Conservation (phyloP, 2,888 invertebrate species). For the Hyppa rectilinea region DNA sequence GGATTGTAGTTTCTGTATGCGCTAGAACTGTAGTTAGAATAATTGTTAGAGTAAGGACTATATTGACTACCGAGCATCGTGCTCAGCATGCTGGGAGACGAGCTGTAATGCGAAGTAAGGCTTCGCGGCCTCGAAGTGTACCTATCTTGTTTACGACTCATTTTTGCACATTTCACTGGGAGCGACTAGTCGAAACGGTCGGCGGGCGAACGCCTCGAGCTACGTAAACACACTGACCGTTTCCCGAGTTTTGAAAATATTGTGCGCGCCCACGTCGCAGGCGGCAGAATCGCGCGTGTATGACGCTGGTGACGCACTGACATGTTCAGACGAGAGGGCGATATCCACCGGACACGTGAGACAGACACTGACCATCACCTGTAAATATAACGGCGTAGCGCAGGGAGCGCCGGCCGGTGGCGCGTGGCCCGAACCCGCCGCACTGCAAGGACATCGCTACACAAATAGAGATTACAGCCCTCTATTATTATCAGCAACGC, state of each 20-base stretch:
- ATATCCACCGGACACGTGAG: slow-evolving; percentile 77
- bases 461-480: slow-evolving; percentile 76
- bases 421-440: slow-evolving; percentile 63
- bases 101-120: slow-evolving; percentile 84
- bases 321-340: slow-evolving; percentile 74
- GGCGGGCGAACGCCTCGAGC: slow-evolving; percentile 79
- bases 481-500: slow-evolving; percentile 77
- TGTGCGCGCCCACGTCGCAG: slow-evolving; percentile 81
- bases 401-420: slow-evolving; percentile 65
- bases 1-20: slow-evolving; percentile 87
- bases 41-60: slow-evolving; percentile 82
- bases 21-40: slow-evolving; percentile 82
- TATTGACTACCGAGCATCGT: slow-evolving; percentile 84
- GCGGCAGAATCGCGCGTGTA: slow-evolving; percentile 76
- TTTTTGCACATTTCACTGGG: slow-evolving; percentile 80
- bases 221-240: slow-evolving; percentile 85
- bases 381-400: slow-evolving; percentile 77
- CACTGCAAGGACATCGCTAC: slow-evolving; percentile 69
- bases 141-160: slow-evolving; percentile 88
- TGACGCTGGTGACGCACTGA: slow-evolving; percentile 79
- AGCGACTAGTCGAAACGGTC: slow-evolving; percentile 60
- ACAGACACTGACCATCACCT: slow-evolving; percentile 81
- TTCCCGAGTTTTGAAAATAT: slow-evolving; percentile 84
- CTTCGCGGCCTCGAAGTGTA: slow-evolving; percentile 85
- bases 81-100: slow-evolving; percentile 86